Evolutionary conservation across 2,113 vertebrate genomes (phyloP).

Genomic region (Antechinus stuartii): DNA sequence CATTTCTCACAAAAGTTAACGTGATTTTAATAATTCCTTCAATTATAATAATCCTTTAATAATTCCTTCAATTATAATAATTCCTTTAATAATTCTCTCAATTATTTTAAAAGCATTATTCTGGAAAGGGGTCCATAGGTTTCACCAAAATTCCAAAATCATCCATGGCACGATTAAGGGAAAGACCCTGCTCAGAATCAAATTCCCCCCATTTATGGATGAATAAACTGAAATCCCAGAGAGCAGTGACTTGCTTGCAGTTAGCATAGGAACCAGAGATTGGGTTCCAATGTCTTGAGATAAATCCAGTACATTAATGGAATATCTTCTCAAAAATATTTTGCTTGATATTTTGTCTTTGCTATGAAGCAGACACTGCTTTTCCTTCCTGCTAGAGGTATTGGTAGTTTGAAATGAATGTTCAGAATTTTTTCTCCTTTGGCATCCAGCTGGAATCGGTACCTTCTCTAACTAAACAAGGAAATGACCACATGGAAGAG

Average conservation of each 20-base stretch:
- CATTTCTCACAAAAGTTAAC: neutral
- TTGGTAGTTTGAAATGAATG: neutral
- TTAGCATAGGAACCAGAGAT: neutral
- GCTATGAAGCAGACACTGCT: neutral
- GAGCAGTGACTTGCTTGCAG: neutral
- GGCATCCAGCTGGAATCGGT: neutral
- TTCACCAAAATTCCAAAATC: neutral
- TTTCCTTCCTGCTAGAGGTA: neutral
- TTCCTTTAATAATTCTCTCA: neutral
- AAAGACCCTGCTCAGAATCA: neutral
- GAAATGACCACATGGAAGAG: conserved; percentile 11
- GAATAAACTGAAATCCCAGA: neutral
- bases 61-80: too few species aligned
- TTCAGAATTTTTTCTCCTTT: conserved; percentile 4
- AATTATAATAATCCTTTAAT: too few species aligned
- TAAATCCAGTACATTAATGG: neutral
- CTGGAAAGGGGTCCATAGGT: neutral
- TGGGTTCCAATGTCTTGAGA: neutral
- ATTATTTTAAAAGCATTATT: neutral
- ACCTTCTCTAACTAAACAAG: neutral
- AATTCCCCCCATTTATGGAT: neutral
- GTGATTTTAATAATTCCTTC: neutral
- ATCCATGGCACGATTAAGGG: neutral
- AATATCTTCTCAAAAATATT: conserved; percentile 34
- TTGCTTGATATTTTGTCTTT: neutral